Conservation (phyloP, 2,113 vertebrate genomes). For the Limanda limanda region DNA sequence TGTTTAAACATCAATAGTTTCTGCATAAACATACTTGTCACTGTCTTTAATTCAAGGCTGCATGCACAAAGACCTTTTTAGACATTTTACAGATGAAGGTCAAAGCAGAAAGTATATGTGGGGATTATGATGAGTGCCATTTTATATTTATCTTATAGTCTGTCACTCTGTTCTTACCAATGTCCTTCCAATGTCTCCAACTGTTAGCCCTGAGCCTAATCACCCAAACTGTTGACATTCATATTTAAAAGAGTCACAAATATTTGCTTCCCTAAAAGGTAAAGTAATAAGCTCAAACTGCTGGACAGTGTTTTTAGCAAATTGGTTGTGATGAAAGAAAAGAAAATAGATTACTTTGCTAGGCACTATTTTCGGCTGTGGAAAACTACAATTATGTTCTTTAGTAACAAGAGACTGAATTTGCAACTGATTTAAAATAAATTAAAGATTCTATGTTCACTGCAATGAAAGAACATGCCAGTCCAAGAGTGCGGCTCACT, state of each 20-base stretch:
- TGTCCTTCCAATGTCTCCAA: background rate
- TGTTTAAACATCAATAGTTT: background rate
- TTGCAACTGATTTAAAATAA: background rate
- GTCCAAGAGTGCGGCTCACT: too few species aligned
- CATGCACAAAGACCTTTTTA: background rate
- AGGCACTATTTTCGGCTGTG: too few species aligned
- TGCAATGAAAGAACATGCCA: too few species aligned
- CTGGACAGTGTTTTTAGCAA: too few species aligned
- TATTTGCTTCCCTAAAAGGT: background rate
- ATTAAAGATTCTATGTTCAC: background rate
- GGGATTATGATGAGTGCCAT: too few species aligned
- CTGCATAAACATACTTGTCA: background rate
- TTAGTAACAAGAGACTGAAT: too few species aligned
- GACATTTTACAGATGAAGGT: background rate
- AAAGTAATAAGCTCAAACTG: too few species aligned
- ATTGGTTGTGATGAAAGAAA: too few species aligned
- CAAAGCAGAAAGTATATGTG: background rate
- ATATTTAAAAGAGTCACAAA: background rate
- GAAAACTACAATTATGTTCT: too few species aligned
- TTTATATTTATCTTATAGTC: too few species aligned
- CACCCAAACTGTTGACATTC: background rate
- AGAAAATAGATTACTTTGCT: too few species aligned
- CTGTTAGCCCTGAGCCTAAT: background rate
- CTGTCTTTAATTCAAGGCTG: background rate
- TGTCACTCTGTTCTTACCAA: background rate